Evolutionary conservation across 2,888 invertebrate species (phyloP), one percentile per base, ranked within the genome.

Genomic region (Limnephilus lunatus): DNA sequence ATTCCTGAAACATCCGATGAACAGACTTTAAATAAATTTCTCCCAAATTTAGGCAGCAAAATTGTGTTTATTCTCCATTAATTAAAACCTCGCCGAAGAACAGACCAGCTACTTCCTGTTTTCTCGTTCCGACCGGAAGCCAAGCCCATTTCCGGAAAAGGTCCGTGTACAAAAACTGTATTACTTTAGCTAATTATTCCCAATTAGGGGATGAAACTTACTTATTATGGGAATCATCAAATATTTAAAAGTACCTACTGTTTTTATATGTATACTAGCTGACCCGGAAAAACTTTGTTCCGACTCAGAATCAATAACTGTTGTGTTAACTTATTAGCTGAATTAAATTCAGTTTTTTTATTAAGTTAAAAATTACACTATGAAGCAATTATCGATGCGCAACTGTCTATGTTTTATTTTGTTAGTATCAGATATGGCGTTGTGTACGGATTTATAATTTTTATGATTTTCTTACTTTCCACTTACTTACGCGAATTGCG

Each of bases 51-150:
- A 68, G 68, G 25, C 68, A 68, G 9, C 25, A 68, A 25, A 90
- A 90, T 90, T 90, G 81, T 90, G 81, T 90, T 81, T 81, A 39
- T 90, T 81, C 30, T 90, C 35, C 30, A 48, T 90, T 90, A 90
- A 90, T 90, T 81, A 90, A 81, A 90, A n/a, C 35, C 35, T 83
- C 35, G 35, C 83, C 14, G 83, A 39, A 19, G 25, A 83, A 25
- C 83, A 39, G n/a, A 83, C 32, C 35, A 39, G 35, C 35, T 25
- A 83, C 83, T 83, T 83, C 68, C 68, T 68, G 68, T 68, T 68
- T n/a, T 25, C 68, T n/a, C 25, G 25, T 68, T 25, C 83, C 83
- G 83, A 32, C 83, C 31, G 83, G 83, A 83, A 83, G 35, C 32
- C 19, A 35, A 35, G 9, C 83, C 83, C 83, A 32, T 39, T 25